Conservation (phyloP, 1,140 invertebrate genomes). For the Drosophila parabipectinata region DNA sequence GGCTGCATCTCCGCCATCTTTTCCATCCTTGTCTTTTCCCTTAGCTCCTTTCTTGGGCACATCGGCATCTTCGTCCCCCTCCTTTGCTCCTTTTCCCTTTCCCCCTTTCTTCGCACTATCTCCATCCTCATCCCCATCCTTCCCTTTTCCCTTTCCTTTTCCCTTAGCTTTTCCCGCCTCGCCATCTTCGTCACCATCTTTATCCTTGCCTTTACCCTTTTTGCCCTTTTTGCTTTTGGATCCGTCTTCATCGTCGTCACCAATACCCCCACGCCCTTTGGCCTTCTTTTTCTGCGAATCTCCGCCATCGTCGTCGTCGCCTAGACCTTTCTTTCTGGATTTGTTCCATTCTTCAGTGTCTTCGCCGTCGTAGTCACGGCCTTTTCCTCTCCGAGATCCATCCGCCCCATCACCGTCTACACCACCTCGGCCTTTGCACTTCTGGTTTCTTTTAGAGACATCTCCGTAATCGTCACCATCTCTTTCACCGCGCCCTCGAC, state of each 20-base stretch:
- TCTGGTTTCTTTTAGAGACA: not conserved
- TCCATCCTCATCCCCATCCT: not conserved
- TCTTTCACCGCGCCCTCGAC: not conserved
- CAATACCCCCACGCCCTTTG: not conserved
- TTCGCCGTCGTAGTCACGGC: not conserved
- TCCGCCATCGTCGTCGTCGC: not conserved
- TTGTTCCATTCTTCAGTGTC: not conserved
- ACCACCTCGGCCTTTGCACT: not conserved
- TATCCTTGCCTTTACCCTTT: not conserved
- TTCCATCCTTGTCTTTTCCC: not conserved
- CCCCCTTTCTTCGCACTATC: not conserved
- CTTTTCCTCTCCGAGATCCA: not conserved
- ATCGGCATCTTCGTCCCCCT: slow-evolving; percentile 8
- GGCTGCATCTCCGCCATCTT: not conserved
- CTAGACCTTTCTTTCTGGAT: not conserved
- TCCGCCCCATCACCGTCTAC: not conserved
- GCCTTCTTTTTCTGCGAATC: not conserved
- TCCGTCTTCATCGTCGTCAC: not conserved
- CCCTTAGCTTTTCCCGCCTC: slow-evolving; percentile 1
- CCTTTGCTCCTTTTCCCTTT: slow-evolving; percentile 8
- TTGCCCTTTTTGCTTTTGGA: slow-evolving; percentile 3
- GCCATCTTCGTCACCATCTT: not conserved
- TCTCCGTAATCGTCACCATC: not conserved
- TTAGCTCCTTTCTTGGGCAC: not conserved
- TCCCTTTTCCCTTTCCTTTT: not conserved